phyloP scores from a whole-genome alignment of 2,888 invertebrate species.

The Opisthograptis luteolata region DNA sequence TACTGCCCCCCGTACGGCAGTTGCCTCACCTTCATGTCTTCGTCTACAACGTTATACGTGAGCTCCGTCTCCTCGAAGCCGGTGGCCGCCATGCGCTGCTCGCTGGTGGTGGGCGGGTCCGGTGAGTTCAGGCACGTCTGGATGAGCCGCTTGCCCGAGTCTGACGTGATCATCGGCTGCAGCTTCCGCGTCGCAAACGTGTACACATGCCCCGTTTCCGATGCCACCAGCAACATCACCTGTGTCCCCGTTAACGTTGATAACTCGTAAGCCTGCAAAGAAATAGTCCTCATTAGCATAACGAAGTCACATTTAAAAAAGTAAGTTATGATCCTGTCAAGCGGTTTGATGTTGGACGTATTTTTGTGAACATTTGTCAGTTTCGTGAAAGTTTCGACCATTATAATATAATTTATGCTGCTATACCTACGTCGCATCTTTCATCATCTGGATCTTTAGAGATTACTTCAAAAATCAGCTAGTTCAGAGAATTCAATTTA shows the following conservation, averaged over 20 bases:
- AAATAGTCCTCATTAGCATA: constrained; percentile 33
- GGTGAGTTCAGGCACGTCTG: constrained; percentile 99
- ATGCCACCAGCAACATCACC: constrained; percentile 99
- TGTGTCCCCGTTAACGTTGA: constrained; percentile 99
- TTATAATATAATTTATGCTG: constrained; percentile 26
- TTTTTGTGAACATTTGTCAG: constrained; percentile 50
- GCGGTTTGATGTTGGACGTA: constrained; percentile 14
- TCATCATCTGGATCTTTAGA: constrained; percentile 22
- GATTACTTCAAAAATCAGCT: constrained; percentile 11
- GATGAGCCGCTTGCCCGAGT: constrained; percentile 98
- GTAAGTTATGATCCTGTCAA: constrained; percentile 22
- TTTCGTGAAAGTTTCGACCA: constrained; percentile 30
- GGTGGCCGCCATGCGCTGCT: constrained; percentile 98
- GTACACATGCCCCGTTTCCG: constrained; percentile 99
- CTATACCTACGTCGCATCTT: constrained; percentile 16
- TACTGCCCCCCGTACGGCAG: constrained; percentile 93
- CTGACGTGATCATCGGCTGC: constrained; percentile 99
- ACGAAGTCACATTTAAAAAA: constrained; percentile 23
- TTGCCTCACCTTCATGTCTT: constrained; percentile 98
- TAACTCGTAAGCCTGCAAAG: constrained; percentile 97
- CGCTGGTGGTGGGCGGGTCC: constrained; percentile 93
- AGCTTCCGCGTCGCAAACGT: constrained; percentile 99
- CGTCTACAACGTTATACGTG: constrained; percentile 97
- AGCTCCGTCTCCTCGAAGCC: constrained; percentile 99
- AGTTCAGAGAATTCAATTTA: constrained; percentile 22